Base-by-base conservation (phyloP, 2,797 vertebrate genomes). In the Pelodytes ibericus region DNA sequence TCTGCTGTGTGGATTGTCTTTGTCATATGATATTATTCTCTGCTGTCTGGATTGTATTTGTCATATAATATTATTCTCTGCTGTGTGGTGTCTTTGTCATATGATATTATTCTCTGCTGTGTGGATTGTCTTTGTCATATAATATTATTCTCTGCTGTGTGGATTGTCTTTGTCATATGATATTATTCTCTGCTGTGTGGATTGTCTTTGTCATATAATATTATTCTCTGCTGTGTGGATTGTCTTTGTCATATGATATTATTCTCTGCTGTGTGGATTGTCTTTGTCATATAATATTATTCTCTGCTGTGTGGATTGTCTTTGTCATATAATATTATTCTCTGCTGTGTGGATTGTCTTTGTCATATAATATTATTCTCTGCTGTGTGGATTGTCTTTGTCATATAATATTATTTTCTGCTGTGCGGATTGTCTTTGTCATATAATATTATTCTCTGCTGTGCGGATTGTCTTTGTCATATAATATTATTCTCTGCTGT, bases 381-480 rank as follows among this genome's bases (percentile, higher is more conserved):
- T 64, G 71, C 4, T 64, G 60, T 25, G 49, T 20, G 31, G 24
- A 44, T 18, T 56, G 71, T 74, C 72, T 59, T 65, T 36, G 30
- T 30, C 41, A 53, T 56, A 65, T 60, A 74, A 65, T 65, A 74
- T 74, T 57, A 74, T 74, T 74, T 74, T 65, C 61, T 64, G 71
- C 4, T 64, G 60, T 25, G 49, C 20, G 31, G 24, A 44, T 18
- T 56, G 71, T 74, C 72, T 59, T 65, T 36, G 30, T 30, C 41
- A 53, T 56, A 65, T 60, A 74, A 65, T 65, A 74, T 74, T 57
- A 74, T 74, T 74, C 65, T 65, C 61, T 64, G 71, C 4, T 64
- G 60, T 25, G 49, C 20, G 31, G 24, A 44, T 18, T 56, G 71
- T 74, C 72, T 59, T 65, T 36, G 30, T 30, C 41, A 53, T 56